Base-by-base conservation (phyloP, 1,140 invertebrate species). In the Venturia canescens region DNA sequence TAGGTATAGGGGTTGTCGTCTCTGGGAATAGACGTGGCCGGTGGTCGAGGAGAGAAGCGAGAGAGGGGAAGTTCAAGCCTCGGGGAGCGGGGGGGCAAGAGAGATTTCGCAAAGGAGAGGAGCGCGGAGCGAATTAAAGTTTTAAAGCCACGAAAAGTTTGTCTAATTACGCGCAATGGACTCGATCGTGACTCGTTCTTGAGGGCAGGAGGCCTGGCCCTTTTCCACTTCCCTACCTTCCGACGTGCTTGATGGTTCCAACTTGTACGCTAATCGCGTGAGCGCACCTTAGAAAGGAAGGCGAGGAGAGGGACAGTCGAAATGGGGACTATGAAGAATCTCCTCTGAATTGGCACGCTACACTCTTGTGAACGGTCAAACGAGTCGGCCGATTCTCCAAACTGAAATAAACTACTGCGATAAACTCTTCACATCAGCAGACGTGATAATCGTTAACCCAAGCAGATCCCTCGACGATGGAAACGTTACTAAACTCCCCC, bases 61-160 rank as follows among this genome's bases (percentile, higher is more conserved):
- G 11, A 44, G 38, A 44, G 38, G 5, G 5, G 13, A 11, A 44
- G 38, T 44, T 44, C 38, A 44, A 44, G 38, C 7, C n/a, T 4
- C 9, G 31, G 4, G 0, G 9, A 53, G 6, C 6, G n/a, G 71
- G 13, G n/a, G 26, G 16, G 26, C 15, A 11, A 16, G 9, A 34
- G 27, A 77, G 75, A 74, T 57, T 80, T 16, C 18, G 50, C 67
- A 50, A 60, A 57, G 26, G 80, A 82, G 80, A 83, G 72, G 23
- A 57, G 21, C 72, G 21, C 72, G 26, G 38, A 29, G 57, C 16
- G 57, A 77, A 86, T 87, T 86, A 81, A 86, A 87, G 70, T 86
- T 87, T 86, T 82, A 84, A 83, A 85, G 82, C 83, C 83, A 83
- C 83, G 44, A 76, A 77, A 87, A 87, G 82, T 87, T 85, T 80